Conservation (phyloP, 2,113 vertebrate species). For the Carettochelys insculpta region DNA sequence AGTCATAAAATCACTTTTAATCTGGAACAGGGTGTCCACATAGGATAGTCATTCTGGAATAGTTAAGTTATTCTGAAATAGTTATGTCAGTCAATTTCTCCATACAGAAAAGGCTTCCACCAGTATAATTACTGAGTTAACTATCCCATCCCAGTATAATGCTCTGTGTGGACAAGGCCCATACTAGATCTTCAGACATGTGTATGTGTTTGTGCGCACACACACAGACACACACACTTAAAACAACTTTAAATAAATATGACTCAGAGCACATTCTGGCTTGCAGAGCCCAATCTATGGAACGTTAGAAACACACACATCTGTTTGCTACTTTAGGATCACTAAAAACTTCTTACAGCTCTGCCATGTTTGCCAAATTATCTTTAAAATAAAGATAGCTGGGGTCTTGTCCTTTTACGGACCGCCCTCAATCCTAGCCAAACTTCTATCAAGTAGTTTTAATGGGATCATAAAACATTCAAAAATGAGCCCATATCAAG, state of each 20-base stretch:
- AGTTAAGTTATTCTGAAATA: neutral
- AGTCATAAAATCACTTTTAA: neutral
- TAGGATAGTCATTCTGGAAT: neutral
- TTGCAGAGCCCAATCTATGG: neutral
- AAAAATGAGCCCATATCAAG: neutral
- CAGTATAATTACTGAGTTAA: neutral
- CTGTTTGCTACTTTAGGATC: neutral
- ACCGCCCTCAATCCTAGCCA: conserved; percentile 37
- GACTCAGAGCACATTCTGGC: neutral
- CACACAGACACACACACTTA: neutral
- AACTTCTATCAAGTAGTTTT: conserved; percentile 60
- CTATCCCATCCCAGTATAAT: neutral
- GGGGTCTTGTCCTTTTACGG: neutral
- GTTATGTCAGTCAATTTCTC: neutral
- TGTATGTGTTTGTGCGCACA: too few species aligned
- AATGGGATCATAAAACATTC: conserved; percentile 57
- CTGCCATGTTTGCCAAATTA: neutral
- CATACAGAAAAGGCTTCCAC: neutral
- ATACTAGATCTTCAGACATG: neutral
- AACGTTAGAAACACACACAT: neutral
- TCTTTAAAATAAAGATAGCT: conserved; percentile 32
- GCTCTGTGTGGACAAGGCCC: neutral
- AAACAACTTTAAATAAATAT: neutral
- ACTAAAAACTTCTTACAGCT: neutral
- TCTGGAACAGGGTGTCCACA: neutral